Base-by-base conservation (phyloP, 2,113 vertebrate genomes). In the Urocitellus parryii region DNA sequence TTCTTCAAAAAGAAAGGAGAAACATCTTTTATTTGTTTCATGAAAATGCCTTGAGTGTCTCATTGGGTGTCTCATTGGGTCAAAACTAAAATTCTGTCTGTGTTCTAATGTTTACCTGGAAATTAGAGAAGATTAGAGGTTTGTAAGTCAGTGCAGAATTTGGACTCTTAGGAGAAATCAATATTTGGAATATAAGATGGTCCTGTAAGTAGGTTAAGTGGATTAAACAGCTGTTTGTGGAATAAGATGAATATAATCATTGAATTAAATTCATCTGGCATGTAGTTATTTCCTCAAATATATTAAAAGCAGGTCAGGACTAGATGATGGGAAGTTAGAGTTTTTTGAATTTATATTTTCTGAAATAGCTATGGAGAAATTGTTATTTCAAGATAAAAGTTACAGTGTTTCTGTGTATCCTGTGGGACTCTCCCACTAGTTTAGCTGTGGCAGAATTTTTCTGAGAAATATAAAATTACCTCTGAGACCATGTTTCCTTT, bases 171-270 rank as follows among this genome's bases (percentile, higher is more conserved):
- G 34, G 37, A 81, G 90, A 97, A 95, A 63, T 39, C 39, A n/a
- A 17, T 8, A 0, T 94, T 97, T 92, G 16, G 39, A 73, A 85
- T 7, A 25, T 37, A 29, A 51, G 22, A n/a, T 95, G 72, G 86
- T 93, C 22, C 72, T 14, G 0, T 91, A 94, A 96, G 10, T 53
- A 88, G 72, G 80, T 70, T 83, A 90, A 81, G 29, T 90, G 25
- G 4, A 67, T n/a, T 87, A 94, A 96, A 73, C 37, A 93, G 92
- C 1, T 12, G 65, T 96, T 96, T 94, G 80, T 1, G 76, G 51
- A 94, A 96, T 78, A 90, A 90, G 96, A 96, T 96, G 88, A 97
- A 39, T 95, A 22, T 48, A 88, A 84, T 85, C 37, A 79, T 27
- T 77, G 67, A 91, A 61, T 56, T 94, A 90, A 96, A 70, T 32